Conservation (phyloP, 2,113 vertebrate genomes). For the Fulica atra region DNA sequence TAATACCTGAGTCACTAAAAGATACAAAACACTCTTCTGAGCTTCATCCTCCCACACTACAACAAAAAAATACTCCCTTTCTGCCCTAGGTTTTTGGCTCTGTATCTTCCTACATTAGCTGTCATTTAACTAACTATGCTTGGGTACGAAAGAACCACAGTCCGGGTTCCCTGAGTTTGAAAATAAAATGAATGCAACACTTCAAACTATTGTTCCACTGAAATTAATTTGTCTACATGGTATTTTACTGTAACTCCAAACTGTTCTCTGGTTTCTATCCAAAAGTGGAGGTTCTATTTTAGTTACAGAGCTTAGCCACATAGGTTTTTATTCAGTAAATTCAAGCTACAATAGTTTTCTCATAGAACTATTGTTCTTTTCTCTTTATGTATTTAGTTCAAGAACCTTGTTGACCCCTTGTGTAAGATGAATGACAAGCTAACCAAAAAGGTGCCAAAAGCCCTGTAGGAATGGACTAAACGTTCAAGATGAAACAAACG, state of each 20-base stretch:
- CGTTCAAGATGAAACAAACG: constrained; percentile 3
- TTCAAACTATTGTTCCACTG: constrained; percentile 12
- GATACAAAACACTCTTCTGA: background rate
- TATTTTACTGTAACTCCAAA: constrained; percentile 20
- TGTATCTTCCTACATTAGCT: constrained; percentile 7
- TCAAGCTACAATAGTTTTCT: background rate
- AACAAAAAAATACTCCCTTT: background rate
- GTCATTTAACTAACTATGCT: background rate
- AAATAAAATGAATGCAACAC: constrained; percentile 21
- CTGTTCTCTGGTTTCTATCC: background rate
- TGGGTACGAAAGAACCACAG: background rate
- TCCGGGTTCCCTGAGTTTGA: constrained; percentile 10
- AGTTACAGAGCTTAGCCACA: background rate
- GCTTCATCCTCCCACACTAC: constrained; percentile 29
- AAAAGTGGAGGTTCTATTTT: constrained; percentile 32
- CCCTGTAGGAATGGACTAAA: background rate
- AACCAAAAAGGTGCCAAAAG: constrained; percentile 27
- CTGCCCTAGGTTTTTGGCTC: background rate
- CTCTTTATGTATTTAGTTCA: background rate
- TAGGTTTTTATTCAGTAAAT: constrained; percentile 19
- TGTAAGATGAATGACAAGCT: constrained; percentile 10
- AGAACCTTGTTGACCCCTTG: background rate
- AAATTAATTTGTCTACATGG: constrained; percentile 32
- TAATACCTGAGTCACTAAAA: constrained; percentile 25
- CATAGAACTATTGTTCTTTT: background rate